phyloP scores from a whole-genome alignment of 2,888 invertebrate species.

The Parnassius apollo region DNA sequence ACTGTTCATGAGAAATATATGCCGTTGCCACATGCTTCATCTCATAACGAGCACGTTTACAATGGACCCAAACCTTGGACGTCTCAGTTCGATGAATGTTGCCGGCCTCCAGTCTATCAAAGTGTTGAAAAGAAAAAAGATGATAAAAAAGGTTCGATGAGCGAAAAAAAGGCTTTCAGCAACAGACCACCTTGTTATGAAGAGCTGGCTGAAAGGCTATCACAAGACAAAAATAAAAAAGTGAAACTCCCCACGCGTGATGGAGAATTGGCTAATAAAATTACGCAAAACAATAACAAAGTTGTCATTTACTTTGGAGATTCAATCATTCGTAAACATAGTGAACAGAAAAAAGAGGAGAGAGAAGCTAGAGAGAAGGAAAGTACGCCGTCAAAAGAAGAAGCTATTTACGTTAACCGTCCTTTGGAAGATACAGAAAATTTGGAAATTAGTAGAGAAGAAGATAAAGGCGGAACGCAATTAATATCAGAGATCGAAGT shows the following conservation, averaged over 20 bases:
- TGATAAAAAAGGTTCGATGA: slow-evolving; percentile 50
- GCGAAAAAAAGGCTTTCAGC: slow-evolving; percentile 63
- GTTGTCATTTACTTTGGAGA: slow-evolving; percentile 89
- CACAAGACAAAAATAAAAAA: slow-evolving; percentile 75
- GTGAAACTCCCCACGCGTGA: slow-evolving; percentile 52
- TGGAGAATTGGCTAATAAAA: slow-evolving; percentile 65
- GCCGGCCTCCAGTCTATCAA: slow-evolving; percentile 70
- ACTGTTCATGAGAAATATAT: slow-evolving; percentile 75
- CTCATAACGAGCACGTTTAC: slow-evolving; percentile 66
- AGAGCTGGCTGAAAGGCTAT: slow-evolving; percentile 66
- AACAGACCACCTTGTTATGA: slow-evolving; percentile 75
- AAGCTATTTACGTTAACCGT: slow-evolving; percentile 71
- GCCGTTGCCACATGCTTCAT: slow-evolving; percentile 61
- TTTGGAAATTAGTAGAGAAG: slow-evolving; percentile 54
- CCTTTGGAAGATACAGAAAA: slow-evolving; percentile 61
- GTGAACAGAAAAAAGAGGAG: slow-evolving; percentile 70
- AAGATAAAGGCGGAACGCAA: slow-evolving; percentile 59
- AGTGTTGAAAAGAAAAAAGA: slow-evolving; percentile 71
- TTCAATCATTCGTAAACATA: slow-evolving; percentile 79
- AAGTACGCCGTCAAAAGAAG: slow-evolving; percentile 49
- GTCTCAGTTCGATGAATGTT: slow-evolving; percentile 64
- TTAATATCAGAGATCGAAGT: slow-evolving; percentile 65
- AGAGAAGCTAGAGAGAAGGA: slow-evolving; percentile 45
- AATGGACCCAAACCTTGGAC: slow-evolving; percentile 70
- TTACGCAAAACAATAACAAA: slow-evolving; percentile 81